Evolutionary conservation across 2,797 vertebrate species (phyloP).

Genomic region (Lates japonicus): DNA sequence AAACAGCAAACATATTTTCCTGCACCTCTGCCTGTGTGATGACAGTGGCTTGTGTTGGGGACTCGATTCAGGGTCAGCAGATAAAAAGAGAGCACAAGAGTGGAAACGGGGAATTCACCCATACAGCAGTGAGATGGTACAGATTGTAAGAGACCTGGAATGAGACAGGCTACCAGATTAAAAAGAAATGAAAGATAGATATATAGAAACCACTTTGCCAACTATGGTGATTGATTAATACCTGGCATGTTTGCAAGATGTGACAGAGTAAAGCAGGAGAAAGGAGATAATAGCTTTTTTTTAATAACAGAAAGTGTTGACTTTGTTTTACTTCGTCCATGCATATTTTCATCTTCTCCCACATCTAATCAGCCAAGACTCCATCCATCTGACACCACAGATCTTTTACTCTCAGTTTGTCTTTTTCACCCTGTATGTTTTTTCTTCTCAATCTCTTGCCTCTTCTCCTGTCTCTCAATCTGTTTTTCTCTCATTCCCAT

Average conservation of each 20-base stretch:
- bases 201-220: constrained; percentile 17
- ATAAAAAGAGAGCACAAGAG: constrained; percentile 57
- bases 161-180: constrained; percentile 21
- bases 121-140: constrained; percentile 35
- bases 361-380: constrained; percentile 24
- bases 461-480: constrained; percentile 7
- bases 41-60: constrained; percentile 76
- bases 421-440: neutral
- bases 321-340: no score
- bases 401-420: neutral
- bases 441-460: neutral
- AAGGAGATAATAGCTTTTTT: no score
- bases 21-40: constrained; percentile 73
- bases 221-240: constrained; percentile 57
- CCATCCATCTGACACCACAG: constrained; percentile 43
- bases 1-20: constrained; percentile 83
- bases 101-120: constrained; percentile 44
- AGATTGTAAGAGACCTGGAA: constrained; percentile 41
- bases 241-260: constrained; percentile 30
- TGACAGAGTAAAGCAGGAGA: no score
- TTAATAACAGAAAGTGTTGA: no score
- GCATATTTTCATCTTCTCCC: no score
- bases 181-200: constrained; percentile 3
- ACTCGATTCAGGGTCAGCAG: constrained; percentile 62
- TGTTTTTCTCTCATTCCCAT: constrained; percentile 30